These are phyloP conservation scores for Gandaritis pyraliata DNA, from an alignment of 2,888 invertebrate species.

Conservation along the genomic window DNA sequence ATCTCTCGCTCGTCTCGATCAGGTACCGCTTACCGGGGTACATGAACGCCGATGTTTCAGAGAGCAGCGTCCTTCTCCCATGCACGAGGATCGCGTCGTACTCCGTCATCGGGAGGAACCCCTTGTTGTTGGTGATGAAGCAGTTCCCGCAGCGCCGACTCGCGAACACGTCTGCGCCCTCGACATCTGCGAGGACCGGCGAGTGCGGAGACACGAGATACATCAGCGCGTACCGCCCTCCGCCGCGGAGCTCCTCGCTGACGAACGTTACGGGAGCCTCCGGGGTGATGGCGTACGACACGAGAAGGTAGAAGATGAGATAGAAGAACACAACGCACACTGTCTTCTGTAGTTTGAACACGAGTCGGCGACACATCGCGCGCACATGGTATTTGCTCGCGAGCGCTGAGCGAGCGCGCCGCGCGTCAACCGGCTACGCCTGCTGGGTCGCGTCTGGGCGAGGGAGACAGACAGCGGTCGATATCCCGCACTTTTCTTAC, in stretches of 20 bases:
- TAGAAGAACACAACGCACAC: conserved; percentile 54
- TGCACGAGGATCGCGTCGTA: conserved; percentile 61
- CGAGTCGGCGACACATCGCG: conserved; percentile 60
- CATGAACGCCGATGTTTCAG: conserved; percentile 49
- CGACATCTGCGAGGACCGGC: conserved; percentile 54
- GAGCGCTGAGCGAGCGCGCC: conserved; percentile 31
- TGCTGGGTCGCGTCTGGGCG: conserved; percentile 53
- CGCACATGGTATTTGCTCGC: conserved; percentile 42
- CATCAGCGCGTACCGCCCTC: conserved; percentile 59
- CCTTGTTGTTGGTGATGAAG: conserved; percentile 65
- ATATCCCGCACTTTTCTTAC: conserved; percentile 46
- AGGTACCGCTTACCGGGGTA: conserved; percentile 57
- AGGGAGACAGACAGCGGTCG: conserved; percentile 57
- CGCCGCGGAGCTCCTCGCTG: conserved; percentile 55
- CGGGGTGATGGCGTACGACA: conserved; percentile 53
- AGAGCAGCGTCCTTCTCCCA: conserved; percentile 45
- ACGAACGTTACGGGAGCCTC: conserved; percentile 53
- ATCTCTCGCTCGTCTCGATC: conserved; percentile 49
- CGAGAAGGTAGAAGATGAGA: conserved; percentile 49
- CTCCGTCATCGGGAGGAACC: conserved; percentile 60
- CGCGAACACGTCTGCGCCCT: conserved; percentile 58
- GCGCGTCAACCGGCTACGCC: conserved; percentile 52
- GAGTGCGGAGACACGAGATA: conserved; percentile 52
- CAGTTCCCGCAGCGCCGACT: conserved; percentile 56
- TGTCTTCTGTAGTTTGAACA: conserved; percentile 56